Base-by-base conservation (phyloP, 2,888 invertebrate species). In the Lasioglossum pauxillum region DNA sequence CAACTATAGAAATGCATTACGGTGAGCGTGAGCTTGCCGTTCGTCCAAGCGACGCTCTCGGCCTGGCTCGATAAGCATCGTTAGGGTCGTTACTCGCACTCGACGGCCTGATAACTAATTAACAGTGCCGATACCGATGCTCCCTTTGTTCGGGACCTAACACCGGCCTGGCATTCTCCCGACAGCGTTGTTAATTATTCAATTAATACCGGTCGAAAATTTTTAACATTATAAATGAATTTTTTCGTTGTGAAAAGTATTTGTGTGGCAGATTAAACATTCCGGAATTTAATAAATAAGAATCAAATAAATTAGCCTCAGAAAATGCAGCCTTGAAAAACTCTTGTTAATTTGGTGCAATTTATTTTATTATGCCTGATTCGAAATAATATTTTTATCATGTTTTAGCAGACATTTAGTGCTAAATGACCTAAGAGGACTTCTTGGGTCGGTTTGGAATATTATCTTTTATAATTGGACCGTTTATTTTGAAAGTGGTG, bases 81-180 rank as follows among this genome's bases (percentile, higher is more conserved):
- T 77, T 87, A 87, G 84, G 81, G 57, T 72, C 79, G 87, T 88
- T 84, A 82, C 60, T 87, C 81, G 53, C 71, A 64, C 74, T 57
- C 71, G 69, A 27, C 78, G 64, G 75, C 74, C 71, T 67, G 82
- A 80, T 78, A 77, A 80, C 84, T 87, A 88, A 88, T 88, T 88
- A 88, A 82, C 77, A 77, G 82, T 69, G 71, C 72, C 7, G 79
- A 81, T n/a, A 60, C 75, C 10, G 38, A 49, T 53, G 57, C 60
- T 57, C 38, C 86, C 72, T 78, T 80, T 86, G 83, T 77, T 64
- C 78, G 38, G 12, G 5, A 14, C 5, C 27, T 27, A 5, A 27
- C 14, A 2, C 14, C 4, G 27, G 5, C 16, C 2, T 16, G 27
- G 5, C 60, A 14, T 27, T 60, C 60, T 27, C 27, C 27, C 5